A percentile compares a stretch with the other conserved stretches of the same genome.
Evolutionary conservation across 2,797 vertebrate genomes (phyloP).

Genomic region (Mallotus villosus): DNA sequence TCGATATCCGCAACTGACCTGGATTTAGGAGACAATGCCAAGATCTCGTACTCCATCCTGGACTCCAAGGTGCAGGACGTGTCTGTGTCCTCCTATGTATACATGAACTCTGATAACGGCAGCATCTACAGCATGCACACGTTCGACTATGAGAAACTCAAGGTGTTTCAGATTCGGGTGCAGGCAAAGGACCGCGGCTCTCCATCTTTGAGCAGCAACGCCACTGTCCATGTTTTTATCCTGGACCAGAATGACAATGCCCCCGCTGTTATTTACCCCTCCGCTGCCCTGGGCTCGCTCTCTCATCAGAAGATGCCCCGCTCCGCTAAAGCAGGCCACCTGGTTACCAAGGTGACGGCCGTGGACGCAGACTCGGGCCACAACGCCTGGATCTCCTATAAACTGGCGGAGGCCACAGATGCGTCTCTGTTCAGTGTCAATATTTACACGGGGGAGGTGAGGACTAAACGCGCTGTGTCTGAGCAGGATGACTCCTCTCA

Average conservation of each 20-base stretch:
- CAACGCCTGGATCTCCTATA: conserved; percentile 74
- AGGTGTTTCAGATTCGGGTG: conserved; percentile 67
- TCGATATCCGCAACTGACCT: conserved; percentile 82
- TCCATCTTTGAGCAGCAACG: conserved; percentile 64
- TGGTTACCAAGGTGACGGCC: conserved; percentile 66
- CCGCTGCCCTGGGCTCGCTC: conserved; percentile 60
- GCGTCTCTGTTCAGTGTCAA: conserved; percentile 73
- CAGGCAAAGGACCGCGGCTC: conserved; percentile 72
- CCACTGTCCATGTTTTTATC: conserved; percentile 73
- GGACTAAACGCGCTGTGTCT: conserved; percentile 56
- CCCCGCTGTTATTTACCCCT: conserved; percentile 73
- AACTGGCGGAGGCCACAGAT: conserved; percentile 71
- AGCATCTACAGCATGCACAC: conserved; percentile 66
- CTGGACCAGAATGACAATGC: conserved; percentile 76
- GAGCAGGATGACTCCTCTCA: conserved; percentile 66
- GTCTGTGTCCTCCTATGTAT: conserved; percentile 72
- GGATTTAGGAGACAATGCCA: conserved; percentile 70
- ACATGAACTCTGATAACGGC: conserved; percentile 73
- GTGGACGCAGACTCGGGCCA: conserved; percentile 66
- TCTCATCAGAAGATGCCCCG: conserved; percentile 68
- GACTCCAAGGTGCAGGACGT: conserved; percentile 66
- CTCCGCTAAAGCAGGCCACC: conserved; percentile 58
- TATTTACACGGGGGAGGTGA: conserved; percentile 71
- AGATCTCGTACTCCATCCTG: conserved; percentile 72
- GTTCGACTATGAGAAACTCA: conserved; percentile 68